A percentile compares a stretch with the other conserved stretches of the same genome.
Conservation (phyloP, 1,140 invertebrate species). For the Tribolium madens region DNA sequence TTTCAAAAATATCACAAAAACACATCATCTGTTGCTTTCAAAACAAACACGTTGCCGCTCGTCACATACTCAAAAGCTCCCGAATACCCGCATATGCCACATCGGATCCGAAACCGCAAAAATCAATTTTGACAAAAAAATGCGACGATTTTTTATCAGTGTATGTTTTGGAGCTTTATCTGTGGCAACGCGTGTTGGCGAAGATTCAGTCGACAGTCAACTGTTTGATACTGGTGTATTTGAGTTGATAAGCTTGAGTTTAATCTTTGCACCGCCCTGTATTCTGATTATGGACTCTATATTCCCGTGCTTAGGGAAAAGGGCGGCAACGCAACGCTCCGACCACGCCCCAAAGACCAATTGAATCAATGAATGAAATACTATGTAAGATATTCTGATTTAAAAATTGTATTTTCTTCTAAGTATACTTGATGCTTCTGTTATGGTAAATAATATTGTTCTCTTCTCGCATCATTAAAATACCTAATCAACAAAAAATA, state of each 20-base stretch:
- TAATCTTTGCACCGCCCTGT: constrained; percentile 43
- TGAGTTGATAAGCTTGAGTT: constrained; percentile 58
- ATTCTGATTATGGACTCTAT: constrained; percentile 49
- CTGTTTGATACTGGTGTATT: constrained; percentile 57
- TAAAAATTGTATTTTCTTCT: constrained; percentile 17
- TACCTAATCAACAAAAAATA: no score
- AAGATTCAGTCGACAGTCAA: constrained; percentile 56
- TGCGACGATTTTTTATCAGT: constrained; percentile 32
- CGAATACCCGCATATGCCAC: constrained; percentile 1
- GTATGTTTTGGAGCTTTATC: constrained; percentile 30
- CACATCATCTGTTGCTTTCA: constrained; percentile 15
- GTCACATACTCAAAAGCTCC: constrained; percentile 1
- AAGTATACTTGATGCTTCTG: neutral
- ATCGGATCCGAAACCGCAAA: constrained; percentile 8
- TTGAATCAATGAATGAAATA: constrained; percentile 63
- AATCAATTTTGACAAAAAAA: constrained; percentile 4
- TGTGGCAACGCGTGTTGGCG: constrained; percentile 51
- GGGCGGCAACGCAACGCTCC: constrained; percentile 30
- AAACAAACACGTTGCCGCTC: neutral
- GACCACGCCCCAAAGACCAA: constrained; percentile 53
- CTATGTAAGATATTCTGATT: constrained; percentile 59
- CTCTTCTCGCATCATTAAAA: neutral
- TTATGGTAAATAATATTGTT: neutral
- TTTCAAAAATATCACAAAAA: constrained; percentile 37
- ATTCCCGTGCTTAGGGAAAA: constrained; percentile 33